Base-by-base conservation (phyloP, 1,140 invertebrate genomes). In the Onthophagus taurus region DNA sequence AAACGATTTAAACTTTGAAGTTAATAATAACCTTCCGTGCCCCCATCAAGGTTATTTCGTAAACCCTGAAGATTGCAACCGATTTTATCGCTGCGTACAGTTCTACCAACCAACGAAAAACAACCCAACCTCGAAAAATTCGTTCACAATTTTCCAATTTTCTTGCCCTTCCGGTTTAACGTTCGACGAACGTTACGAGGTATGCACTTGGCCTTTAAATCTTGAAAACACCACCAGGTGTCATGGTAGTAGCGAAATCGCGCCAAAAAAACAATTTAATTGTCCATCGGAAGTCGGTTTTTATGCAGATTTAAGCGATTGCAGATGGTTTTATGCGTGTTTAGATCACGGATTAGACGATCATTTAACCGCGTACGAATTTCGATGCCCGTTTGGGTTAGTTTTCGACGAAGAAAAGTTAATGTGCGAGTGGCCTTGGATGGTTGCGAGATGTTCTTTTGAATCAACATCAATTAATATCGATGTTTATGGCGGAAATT, bases 281-380 rank as follows among this genome's bases (percentile, higher is more conserved):
- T 77, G 83, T 66, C 74, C 81, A 17, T 60, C 69, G 21, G 56
- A 70, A 52, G 66, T 75, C 64, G 73, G 81, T 41, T 76, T 84
- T 54, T 88, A 83, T 58, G 81, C 80, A 1, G 84, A 89, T 67
- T 83, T 83, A 0, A 78, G 84, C 59, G 86, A 89, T 63, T 89
- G 85, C 50, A 72, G 84, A 41, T 88, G 83, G 81, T 89, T 89
- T 73, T 88, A 85, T 58, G 84, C 85, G 13, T 89, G 86, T 63
- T 64, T 82, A 38, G 83, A 86, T 61, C 76, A 86, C 53, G 76
- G 78, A 52, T 74, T 72, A 46, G 70, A 76, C n/a, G 64, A 62
- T 4, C 65, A 69, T 4, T 61, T 83, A 42, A 77, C 77, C 6
- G 79, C 83, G 0, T 89, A 85, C 57, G 84, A 89, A 64, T 89